These are phyloP conservation scores for Pseudococcus jackbeardsleyi DNA, from an alignment of 2,888 invertebrate genomes.

Conservation along the genomic window DNA sequence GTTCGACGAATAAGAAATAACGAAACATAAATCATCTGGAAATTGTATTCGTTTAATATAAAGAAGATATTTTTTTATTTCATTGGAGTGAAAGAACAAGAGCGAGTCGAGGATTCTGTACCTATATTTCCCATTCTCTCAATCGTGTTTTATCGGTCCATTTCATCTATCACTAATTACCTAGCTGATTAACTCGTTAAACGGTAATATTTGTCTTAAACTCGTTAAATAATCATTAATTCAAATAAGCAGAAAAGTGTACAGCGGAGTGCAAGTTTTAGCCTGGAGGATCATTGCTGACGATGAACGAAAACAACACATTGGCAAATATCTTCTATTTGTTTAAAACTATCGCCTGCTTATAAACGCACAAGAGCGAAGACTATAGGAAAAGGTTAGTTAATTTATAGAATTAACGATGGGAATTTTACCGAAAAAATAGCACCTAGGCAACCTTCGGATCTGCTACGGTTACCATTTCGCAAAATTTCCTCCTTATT, in stretches of 20 bases:
- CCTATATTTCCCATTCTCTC: no score
- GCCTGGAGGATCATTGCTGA: not conserved
- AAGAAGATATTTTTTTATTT: not conserved
- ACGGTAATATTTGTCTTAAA: slow-evolving; percentile 1
- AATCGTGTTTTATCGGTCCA: not conserved
- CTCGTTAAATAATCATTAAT: slow-evolving; percentile 28
- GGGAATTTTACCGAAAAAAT: not conserved
- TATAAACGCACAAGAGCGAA: not conserved
- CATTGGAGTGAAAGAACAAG: not conserved
- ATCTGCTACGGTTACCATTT: not conserved
- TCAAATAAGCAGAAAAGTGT: slow-evolving; percentile 3
- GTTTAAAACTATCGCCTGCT: not conserved
- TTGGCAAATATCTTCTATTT: slow-evolving; percentile 5
- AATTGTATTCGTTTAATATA: not conserved
- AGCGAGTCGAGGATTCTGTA: not conserved
- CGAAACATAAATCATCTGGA: not conserved
- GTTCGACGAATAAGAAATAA: not conserved
- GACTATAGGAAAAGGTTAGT: slow-evolving; percentile 16
- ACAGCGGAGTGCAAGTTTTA: not conserved
- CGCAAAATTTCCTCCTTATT: slow-evolving; percentile 3
- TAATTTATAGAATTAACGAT: slow-evolving; percentile 24
- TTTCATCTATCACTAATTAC: not conserved
- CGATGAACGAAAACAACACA: slow-evolving; percentile 31
- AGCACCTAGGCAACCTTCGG: not conserved
- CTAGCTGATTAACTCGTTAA: slow-evolving; percentile 11